Percentiles rank a stretch among this genome's conserved stretches.
Conservation (phyloP, 2,113 vertebrate species). For the Orthochromis malagaraziensis region DNA sequence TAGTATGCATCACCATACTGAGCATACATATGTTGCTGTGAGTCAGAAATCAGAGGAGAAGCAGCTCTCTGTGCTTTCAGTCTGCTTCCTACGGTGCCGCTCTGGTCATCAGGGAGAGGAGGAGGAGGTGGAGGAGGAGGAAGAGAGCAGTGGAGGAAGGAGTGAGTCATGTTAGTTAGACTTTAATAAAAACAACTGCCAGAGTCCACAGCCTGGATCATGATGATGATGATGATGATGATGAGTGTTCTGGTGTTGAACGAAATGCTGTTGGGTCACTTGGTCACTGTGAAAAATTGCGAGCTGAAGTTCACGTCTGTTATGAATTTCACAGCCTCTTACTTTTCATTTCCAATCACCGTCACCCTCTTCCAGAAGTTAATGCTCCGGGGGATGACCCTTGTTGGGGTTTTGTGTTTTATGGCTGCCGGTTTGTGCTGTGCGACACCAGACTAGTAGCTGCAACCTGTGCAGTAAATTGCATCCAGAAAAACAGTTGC, state of each 20-base stretch:
- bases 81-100: constrained; percentile 13
- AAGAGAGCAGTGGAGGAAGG: constrained; percentile 47
- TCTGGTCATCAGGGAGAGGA: constrained; percentile 23
- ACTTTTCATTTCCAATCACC: neutral
- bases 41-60: constrained; percentile 34
- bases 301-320: neutral
- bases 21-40: neutral
- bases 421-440: neutral
- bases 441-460: neutral
- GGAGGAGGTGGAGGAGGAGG: neutral
- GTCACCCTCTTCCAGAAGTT: neutral
- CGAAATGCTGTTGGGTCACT: neutral
- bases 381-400: neutral
- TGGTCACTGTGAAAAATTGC: neutral
- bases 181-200: constrained; percentile 55
- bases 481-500: neutral
- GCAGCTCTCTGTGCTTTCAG: neutral
- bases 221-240: constrained; percentile 10
- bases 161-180: constrained; percentile 60
- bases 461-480: neutral
- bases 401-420: neutral
- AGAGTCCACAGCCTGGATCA: neutral
- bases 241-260: constrained; percentile 6
- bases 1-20: neutral
- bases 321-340: neutral